These are phyloP conservation scores for Drosophila nr. perissopoda DNA, from an alignment of 2,888 invertebrate genomes.

Conservation along the genomic window DNA sequence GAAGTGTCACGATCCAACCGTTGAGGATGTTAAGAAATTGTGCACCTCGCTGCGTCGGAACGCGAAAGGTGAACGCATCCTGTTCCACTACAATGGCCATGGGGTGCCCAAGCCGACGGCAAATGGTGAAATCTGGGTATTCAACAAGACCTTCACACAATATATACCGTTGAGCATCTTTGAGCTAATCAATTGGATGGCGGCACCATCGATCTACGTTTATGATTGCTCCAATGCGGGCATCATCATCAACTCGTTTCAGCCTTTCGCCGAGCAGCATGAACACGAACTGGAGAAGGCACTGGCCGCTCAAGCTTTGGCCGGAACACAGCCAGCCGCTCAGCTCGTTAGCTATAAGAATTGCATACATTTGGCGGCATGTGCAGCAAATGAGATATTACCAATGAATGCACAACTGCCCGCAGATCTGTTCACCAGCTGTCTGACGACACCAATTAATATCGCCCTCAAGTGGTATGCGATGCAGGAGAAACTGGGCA, in stretches of 20 bases:
- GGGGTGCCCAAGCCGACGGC: slow-evolving; percentile 99
- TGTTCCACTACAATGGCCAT: slow-evolving; percentile 99
- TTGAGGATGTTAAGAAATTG: slow-evolving; percentile 98
- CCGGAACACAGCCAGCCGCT: slow-evolving; percentile 12
- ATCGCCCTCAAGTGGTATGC: slow-evolving; percentile 98
- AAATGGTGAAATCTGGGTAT: slow-evolving; percentile 99
- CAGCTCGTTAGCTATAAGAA: slow-evolving; percentile 88
- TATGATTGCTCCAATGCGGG: slow-evolving; percentile 99
- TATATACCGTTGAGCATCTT: slow-evolving; percentile 99
- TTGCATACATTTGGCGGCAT: slow-evolving; percentile 98
- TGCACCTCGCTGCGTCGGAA: slow-evolving; percentile 97
- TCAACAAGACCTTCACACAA: slow-evolving; percentile 99
- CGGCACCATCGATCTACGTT: slow-evolving; percentile 99
- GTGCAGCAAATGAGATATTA: slow-evolving; percentile 95
- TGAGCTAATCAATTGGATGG: slow-evolving; percentile 99
- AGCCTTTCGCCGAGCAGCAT: slow-evolving; percentile 95
- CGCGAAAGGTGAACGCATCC: slow-evolving; percentile 98
- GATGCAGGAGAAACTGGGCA: slow-evolving; percentile 91
- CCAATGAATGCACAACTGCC: slow-evolving; percentile 99
- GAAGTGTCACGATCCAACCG: slow-evolving; percentile 98
- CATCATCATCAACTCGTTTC: slow-evolving; percentile 96
- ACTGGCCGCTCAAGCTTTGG: slow-evolving; percentile 16
- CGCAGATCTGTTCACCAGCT: slow-evolving; percentile 98
- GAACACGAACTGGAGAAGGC: slow-evolving; percentile 90
- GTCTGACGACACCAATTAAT: slow-evolving; percentile 99